Base-by-base conservation (phyloP, 2,797 vertebrate genomes). In the Pseudochirops cupreus region DNA sequence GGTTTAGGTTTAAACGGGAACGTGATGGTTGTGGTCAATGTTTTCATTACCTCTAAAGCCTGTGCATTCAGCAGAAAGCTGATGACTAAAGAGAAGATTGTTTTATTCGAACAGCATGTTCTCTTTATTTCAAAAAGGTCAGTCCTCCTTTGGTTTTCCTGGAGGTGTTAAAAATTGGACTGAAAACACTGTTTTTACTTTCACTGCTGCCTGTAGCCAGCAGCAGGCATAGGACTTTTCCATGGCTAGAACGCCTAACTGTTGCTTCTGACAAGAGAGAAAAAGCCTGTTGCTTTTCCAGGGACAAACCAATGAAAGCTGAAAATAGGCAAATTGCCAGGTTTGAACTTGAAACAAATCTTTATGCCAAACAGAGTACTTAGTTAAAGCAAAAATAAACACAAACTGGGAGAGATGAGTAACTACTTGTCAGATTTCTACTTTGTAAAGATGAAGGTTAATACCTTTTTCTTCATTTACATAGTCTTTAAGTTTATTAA, bases 231-330 rank as follows among this genome's bases (percentile, higher is more conserved):
- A 96, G 96, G 94, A 67, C 90, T 95, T 97, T 95, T 95, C 96
- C 94, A 94, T 93, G 92, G 94, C 53, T 56, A 39, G 96, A 97
- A 94, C 96, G 97, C 95, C 94, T 90, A 95, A 93, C 94, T 94
- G 95, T 96, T 96, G 96, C 91, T 95, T 56, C 56, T 93, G n/a
- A 82, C 91, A 89, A 95, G 90, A 95, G 56, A 58, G 92, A 28
- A 3, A 94, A 96, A 89, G 97, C 97, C 97, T 98, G 98, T 98
- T 98, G 98, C 96, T 97, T 94, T 96, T 95, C 93, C 96, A 96
- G 96, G 97, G 93, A 54, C 54, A 92, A 92, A 28, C 56, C 33
- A 92, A 93, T n/a, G 87, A 97, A 95, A 92, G 93, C 91, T 94
- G 91, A 59, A 93, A 6, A 7, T 50, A 93, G 95, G 56, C 93